A percentile compares a stretch with the other conserved stretches of the same genome.
Evolutionary conservation across 1,140 invertebrate species (phyloP).

Genomic region (Hermetia illucens): DNA sequence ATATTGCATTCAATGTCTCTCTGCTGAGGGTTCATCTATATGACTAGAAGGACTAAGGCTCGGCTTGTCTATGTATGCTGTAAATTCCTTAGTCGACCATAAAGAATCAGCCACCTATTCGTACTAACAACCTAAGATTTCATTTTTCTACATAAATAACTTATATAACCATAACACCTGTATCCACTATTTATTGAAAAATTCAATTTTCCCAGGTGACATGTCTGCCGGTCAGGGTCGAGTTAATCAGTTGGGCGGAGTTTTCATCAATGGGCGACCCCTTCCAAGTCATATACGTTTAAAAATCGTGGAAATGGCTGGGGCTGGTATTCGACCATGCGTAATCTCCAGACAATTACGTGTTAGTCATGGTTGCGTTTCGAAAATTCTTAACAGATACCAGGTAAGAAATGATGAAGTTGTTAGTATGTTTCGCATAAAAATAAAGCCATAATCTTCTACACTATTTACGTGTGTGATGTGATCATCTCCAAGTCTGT

Average conservation of each 20-base stretch:
- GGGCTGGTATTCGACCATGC: conserved; percentile 61
- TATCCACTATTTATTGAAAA: conserved; percentile 1
- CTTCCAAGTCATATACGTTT: conserved; percentile 62
- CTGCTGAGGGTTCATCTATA: neutral
- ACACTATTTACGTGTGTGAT: neutral
- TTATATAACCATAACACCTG: conserved; percentile 5
- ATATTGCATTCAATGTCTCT: too few species aligned
- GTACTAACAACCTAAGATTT: neutral
- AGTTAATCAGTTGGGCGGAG: conserved; percentile 72
- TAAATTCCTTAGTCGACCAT: conserved; percentile 1
- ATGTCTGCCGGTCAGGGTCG: conserved; percentile 56
- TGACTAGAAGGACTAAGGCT: neutral
- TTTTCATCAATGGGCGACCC: conserved; percentile 69
- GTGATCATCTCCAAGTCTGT: neutral
- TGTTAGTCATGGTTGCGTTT: conserved; percentile 72
- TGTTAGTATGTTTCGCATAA: neutral
- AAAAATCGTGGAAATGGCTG: conserved; percentile 73
- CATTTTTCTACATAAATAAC: neutral
- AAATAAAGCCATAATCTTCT: neutral
- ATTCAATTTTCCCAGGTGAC: conserved; percentile 12
- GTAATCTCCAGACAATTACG: conserved; percentile 65
- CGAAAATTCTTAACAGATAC: conserved; percentile 69
- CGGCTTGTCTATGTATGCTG: conserved; percentile 1
- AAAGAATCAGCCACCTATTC: neutral
- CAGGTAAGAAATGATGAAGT: conserved; percentile 25